Conservation (phyloP, 2,113 vertebrate genomes). For the Oxyruncus cristatus region DNA sequence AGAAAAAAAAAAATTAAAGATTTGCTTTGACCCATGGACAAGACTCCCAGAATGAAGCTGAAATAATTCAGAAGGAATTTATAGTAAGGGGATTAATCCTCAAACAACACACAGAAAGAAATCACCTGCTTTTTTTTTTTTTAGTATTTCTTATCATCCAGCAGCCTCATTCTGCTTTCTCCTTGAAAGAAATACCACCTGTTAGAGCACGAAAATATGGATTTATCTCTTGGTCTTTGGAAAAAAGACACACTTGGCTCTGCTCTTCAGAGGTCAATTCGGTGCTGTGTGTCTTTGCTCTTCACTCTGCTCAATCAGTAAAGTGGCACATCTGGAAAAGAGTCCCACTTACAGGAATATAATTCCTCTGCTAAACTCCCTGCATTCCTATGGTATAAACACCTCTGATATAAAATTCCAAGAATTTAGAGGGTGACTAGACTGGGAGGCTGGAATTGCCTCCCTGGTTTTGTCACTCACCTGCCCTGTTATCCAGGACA, state of each 20-base stretch:
- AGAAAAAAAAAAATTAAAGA: constrained; percentile 1
- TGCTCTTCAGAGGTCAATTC: not conserved
- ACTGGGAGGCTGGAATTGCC: not conserved
- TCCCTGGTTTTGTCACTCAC: not conserved
- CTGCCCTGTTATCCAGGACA: not conserved
- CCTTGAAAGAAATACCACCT: constrained; percentile 10
- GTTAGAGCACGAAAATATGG: not conserved
- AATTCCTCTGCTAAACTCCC: not conserved
- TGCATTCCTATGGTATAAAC: not conserved
- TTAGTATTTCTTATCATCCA: not conserved
- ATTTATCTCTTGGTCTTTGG: not conserved
- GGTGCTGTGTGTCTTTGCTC: not conserved
- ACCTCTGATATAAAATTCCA: not conserved
- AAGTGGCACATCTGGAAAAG: not conserved
- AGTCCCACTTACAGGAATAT: not conserved
- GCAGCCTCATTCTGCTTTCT: not conserved
- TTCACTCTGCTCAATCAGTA: not conserved
- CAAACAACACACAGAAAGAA: not conserved
- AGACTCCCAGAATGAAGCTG: not conserved
- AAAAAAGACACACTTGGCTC: not conserved
- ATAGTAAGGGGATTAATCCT: constrained; percentile 23
- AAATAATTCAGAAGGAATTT: constrained; percentile 51
- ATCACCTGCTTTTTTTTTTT: constrained; percentile 7
- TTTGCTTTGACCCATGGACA: constrained; percentile 22
- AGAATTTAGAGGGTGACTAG: not conserved